Evolutionary conservation across 2,888 invertebrate genomes (phyloP).

Genomic region (Zhuqinia jingwanae): DNA sequence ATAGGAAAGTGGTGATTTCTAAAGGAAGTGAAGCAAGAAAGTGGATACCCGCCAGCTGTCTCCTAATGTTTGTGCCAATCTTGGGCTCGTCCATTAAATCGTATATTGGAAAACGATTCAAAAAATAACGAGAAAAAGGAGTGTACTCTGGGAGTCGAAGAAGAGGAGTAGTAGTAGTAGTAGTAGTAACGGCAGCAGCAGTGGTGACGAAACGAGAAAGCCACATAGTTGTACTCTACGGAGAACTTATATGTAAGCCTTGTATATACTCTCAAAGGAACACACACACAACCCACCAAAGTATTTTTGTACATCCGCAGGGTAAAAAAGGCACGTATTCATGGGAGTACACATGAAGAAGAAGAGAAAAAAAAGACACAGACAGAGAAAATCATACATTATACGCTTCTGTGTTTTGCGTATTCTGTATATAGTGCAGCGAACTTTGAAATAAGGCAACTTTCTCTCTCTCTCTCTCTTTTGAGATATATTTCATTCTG

Average conservation of each 20-base stretch:
- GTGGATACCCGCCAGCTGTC: slow-evolving; percentile 70
- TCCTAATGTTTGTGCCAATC: slow-evolving; percentile 68
- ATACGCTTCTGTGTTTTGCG: too few species aligned
- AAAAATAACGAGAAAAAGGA: slow-evolving; percentile 66
- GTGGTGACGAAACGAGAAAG: slow-evolving; percentile 38
- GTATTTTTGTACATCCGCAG: slow-evolving; percentile 33
- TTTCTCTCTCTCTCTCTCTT: background rate
- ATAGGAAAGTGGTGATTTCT: slow-evolving; percentile 59
- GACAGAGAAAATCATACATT: background rate
- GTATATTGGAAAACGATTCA: slow-evolving; percentile 65
- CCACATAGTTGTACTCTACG: slow-evolving; percentile 17
- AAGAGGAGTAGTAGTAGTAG: too few species aligned
- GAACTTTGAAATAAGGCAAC: slow-evolving; percentile 53
- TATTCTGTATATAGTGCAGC: slow-evolving; percentile 27
- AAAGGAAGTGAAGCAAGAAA: slow-evolving; percentile 66
- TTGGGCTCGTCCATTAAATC: slow-evolving; percentile 67
- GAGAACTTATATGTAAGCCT: slow-evolving; percentile 2
- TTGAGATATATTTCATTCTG: background rate
- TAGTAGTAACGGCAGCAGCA: slow-evolving; percentile 12
- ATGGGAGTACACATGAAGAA: slow-evolving; percentile 13
- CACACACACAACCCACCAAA: background rate
- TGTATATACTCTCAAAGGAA: slow-evolving; percentile 12
- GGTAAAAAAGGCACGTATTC: slow-evolving; percentile 35
- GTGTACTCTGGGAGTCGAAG: slow-evolving; percentile 20
- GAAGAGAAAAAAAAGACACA: background rate